Percentiles rank a stretch among this genome's conserved stretches.
phyloP scores from a whole-genome alignment of 1,140 invertebrate genomes.

The Onthophagus taurus region DNA sequence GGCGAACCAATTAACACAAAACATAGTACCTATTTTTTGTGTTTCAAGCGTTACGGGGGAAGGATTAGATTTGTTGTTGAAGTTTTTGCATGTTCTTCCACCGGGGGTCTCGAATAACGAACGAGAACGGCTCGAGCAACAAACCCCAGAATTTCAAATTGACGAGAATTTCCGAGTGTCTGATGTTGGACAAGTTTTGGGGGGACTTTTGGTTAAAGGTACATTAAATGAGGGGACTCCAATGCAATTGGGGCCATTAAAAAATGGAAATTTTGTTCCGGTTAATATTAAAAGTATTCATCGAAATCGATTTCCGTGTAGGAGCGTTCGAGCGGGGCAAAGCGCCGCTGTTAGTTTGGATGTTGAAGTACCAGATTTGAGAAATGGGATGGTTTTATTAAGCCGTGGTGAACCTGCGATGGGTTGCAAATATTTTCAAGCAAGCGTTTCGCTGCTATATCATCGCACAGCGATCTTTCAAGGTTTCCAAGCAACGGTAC shows the following conservation, averaged over 20 bases:
- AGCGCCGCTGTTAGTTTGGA: constrained; percentile 80
- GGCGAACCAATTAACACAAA: constrained; percentile 49
- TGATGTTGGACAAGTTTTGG: constrained; percentile 74
- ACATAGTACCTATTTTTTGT: constrained; percentile 79
- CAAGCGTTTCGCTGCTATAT: constrained; percentile 75
- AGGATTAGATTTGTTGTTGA: constrained; percentile 70
- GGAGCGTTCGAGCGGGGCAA: constrained; percentile 79
- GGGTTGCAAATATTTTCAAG: constrained; percentile 48
- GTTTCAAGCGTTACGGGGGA: constrained; percentile 92
- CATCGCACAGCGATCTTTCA: constrained; percentile 74
- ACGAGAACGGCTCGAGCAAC: constrained; percentile 62
- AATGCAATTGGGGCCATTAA: constrained; percentile 66
- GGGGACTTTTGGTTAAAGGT: constrained; percentile 77
- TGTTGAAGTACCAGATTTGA: constrained; percentile 46
- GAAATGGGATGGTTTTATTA: constrained; percentile 78
- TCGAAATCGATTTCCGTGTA: constrained; percentile 81
- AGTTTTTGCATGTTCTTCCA: constrained; percentile 66
- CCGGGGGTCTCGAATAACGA: constrained; percentile 59
- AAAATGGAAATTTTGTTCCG: constrained; percentile 70
- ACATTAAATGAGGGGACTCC: constrained; percentile 74
- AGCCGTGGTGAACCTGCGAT: constrained; percentile 26
- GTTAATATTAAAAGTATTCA: constrained; percentile 79
- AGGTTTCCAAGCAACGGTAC: constrained; percentile 89
- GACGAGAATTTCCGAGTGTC: constrained; percentile 85
- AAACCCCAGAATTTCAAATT: constrained; percentile 79